Conservation (phyloP, 2,797 vertebrate species). For the Gastrophryne carolinensis region DNA sequence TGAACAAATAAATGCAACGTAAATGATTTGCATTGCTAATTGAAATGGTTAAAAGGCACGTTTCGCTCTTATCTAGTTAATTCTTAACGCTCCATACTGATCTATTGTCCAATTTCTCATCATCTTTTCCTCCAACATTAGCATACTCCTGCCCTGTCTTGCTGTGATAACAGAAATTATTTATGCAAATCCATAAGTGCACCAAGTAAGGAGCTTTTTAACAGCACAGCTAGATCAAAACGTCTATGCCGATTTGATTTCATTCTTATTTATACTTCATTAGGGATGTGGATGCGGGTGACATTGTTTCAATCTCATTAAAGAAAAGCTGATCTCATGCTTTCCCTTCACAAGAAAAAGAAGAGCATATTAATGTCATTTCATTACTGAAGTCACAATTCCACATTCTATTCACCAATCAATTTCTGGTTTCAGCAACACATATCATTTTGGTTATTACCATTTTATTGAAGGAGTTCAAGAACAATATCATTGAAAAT, state of each 20-base stretch:
- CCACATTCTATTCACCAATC: neutral
- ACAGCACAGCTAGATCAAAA: constrained; percentile 3
- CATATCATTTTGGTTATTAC: neutral
- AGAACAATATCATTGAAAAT: too few relatives aligned
- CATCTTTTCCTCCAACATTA: constrained; percentile 18
- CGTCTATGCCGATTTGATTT: neutral
- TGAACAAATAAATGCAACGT: too few relatives aligned
- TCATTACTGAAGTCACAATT: neutral
- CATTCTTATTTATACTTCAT: neutral
- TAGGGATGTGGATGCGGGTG: neutral
- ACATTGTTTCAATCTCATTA: neutral
- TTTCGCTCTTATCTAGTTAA: neutral
- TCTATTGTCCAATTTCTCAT: constrained; percentile 37
- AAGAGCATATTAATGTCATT: neutral
- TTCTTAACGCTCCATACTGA: constrained; percentile 18
- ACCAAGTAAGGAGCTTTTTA: neutral
- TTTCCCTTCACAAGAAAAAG: neutral
- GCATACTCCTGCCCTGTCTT: constrained; percentile 31
- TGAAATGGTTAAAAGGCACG: constrained; percentile 2
- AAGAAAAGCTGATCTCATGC: neutral
- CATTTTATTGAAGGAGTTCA: neutral
- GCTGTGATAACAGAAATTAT: constrained; percentile 44
- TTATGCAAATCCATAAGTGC: constrained; percentile 25
- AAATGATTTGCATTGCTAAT: too few relatives aligned
- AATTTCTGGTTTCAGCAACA: neutral